These are phyloP conservation scores for Philonicus albiceps DNA, from an alignment of 2,888 invertebrate genomes.

Conservation along the genomic window DNA sequence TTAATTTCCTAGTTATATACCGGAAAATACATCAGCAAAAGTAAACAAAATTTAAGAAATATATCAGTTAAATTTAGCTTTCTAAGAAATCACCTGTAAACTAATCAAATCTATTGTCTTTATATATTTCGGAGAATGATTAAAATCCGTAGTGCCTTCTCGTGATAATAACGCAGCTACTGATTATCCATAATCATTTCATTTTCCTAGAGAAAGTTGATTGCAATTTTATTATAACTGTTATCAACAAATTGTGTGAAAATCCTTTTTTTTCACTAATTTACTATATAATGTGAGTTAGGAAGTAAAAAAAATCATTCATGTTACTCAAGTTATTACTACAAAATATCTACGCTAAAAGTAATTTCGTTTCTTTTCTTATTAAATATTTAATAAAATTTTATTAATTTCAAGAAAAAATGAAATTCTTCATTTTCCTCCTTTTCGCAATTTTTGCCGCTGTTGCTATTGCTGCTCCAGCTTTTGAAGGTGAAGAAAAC, in stretches of 20 bases:
- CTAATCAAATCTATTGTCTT: not conserved
- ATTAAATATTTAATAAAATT: not conserved
- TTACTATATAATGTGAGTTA: not conserved
- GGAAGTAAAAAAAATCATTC: not conserved
- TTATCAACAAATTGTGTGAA: not conserved
- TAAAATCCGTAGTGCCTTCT: not conserved
- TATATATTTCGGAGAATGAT: not conserved
- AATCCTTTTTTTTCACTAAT: not conserved
- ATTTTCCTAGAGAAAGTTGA: not conserved
- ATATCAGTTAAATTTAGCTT: not conserved
- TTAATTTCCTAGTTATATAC: not conserved
- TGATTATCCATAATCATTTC: not conserved
- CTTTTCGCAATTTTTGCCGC: not conserved
- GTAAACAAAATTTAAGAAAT: not conserved
- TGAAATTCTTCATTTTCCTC: not conserved
- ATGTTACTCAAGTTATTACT: not conserved
- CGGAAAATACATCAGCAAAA: not conserved
- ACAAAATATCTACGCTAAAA: not conserved
- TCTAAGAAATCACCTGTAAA: not conserved
- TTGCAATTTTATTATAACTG: not conserved
- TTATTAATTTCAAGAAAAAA: not conserved
- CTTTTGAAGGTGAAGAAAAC: not conserved
- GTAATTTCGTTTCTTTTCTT: not conserved
- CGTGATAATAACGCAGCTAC: not conserved
- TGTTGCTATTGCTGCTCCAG: not conserved